Evolutionary conservation across 2,797 vertebrate species (phyloP).

Genomic region (Pachyuromys duprasi): DNA sequence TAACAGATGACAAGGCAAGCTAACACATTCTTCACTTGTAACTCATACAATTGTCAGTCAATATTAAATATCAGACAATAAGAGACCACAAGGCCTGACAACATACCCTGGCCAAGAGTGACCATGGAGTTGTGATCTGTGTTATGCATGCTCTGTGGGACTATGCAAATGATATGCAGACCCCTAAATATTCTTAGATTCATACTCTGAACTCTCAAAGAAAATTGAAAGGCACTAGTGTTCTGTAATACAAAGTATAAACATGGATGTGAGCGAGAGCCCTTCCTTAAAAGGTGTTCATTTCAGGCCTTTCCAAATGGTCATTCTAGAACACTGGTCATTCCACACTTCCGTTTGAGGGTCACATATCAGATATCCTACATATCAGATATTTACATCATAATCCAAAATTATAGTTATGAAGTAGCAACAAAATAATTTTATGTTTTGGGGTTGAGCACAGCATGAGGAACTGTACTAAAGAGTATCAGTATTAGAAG

Average conservation of each 20-base stretch:
- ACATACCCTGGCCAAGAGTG: not conserved
- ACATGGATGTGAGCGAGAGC: not conserved
- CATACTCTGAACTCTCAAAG: not conserved
- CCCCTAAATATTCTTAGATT: not conserved
- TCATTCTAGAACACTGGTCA: not conserved
- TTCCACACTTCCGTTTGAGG: not conserved
- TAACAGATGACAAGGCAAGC: not conserved
- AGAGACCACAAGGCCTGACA: not conserved
- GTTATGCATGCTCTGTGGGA: not conserved
- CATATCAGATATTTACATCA: not conserved
- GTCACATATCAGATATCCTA: not conserved
- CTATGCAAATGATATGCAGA: not conserved
- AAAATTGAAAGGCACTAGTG: not conserved
- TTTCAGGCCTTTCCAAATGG: not conserved
- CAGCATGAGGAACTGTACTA: not conserved
- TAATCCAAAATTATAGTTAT: not conserved
- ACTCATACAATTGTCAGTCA: not conserved
- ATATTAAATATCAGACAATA: not conserved
- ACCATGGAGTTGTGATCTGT: not conserved
- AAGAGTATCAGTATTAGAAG: too few relatives aligned
- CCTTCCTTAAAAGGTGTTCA: not conserved
- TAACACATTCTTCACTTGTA: not conserved
- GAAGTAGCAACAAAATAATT: not conserved
- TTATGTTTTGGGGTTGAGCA: not conserved
- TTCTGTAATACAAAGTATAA: not conserved